phyloP scores from a whole-genome alignment of 2,888 invertebrate genomes.

The Andrena minutula region DNA sequence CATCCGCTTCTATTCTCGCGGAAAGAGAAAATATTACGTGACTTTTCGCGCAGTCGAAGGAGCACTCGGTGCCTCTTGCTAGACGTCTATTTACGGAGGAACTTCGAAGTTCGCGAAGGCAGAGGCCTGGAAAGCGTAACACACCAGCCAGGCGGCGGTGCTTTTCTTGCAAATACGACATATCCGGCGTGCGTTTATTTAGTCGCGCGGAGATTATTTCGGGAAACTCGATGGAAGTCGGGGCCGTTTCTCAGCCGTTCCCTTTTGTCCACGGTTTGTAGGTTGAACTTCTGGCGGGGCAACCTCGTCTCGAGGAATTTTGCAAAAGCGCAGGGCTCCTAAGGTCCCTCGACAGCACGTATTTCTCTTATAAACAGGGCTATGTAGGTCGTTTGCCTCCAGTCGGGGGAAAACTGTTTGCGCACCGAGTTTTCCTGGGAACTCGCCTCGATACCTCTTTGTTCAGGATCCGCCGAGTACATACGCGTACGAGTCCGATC shows the following conservation, averaged over 20 bases:
- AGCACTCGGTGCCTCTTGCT: not conserved
- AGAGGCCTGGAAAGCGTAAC: conserved; percentile 5
- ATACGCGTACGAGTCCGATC: not conserved
- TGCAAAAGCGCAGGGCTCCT: not conserved
- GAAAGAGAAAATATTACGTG: no score
- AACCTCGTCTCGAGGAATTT: not conserved
- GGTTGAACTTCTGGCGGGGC: not conserved
- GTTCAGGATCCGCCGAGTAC: not conserved
- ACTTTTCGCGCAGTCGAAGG: not conserved
- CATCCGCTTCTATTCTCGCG: no score
- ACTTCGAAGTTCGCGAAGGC: not conserved
- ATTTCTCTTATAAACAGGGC: not conserved
- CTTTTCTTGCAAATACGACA: conserved; percentile 27
- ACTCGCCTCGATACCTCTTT: not conserved
- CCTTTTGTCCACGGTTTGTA: not conserved
- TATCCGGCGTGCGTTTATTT: conserved; percentile 43
- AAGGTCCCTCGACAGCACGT: not conserved
- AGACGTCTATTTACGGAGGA: not conserved
- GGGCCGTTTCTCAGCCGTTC: not conserved
- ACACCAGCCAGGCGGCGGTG: not conserved
- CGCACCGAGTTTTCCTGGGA: conserved; percentile 1
- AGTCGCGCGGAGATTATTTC: conserved; percentile 43
- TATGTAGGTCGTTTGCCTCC: conserved; percentile 25
- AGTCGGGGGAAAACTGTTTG: not conserved
- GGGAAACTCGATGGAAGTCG: conserved; percentile 25